Percentiles rank a stretch among this genome's conserved stretches.
Conservation (phyloP, 2,797 vertebrate genomes). For the Cirrhinus mrigala region DNA sequence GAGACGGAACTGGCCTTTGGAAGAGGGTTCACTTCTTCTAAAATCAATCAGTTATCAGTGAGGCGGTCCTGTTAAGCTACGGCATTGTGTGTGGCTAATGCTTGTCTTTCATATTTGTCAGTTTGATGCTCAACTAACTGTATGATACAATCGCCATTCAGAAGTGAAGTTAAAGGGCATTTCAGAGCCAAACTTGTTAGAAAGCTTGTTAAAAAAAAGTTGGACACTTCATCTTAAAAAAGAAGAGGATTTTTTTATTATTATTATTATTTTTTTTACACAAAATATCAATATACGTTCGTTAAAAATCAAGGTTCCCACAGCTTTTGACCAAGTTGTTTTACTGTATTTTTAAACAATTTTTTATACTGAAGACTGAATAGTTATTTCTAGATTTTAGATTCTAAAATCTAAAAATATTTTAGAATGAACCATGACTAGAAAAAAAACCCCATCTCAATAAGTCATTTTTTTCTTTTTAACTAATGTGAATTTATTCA, state of each 20-base stretch:
- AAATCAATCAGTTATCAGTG: slow-evolving; percentile 35
- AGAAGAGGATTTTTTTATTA: neutral
- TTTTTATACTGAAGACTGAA: neutral
- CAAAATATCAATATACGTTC: neutral
- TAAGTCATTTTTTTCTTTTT: neutral
- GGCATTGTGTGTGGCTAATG: slow-evolving; percentile 13
- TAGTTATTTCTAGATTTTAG: neutral
- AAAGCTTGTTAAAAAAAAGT: neutral
- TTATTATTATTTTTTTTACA: neutral
- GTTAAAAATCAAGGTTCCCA: neutral
- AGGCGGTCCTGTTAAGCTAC: neutral
- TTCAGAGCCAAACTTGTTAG: neutral
- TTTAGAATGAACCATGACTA: neutral
- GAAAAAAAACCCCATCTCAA: neutral
- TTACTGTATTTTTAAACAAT: neutral
- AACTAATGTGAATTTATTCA: neutral
- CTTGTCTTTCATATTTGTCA: slow-evolving; percentile 16
- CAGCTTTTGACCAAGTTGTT: neutral
- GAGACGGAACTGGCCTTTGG: slow-evolving; percentile 16
- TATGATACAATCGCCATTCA: neutral
- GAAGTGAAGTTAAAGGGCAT: neutral
- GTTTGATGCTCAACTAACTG: neutral
- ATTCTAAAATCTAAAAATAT: no score
- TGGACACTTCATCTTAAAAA: neutral
- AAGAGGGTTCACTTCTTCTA: neutral